Evolutionary conservation across 2,797 vertebrate genomes (phyloP).

Genomic region (Pachyuromys duprasi): DNA sequence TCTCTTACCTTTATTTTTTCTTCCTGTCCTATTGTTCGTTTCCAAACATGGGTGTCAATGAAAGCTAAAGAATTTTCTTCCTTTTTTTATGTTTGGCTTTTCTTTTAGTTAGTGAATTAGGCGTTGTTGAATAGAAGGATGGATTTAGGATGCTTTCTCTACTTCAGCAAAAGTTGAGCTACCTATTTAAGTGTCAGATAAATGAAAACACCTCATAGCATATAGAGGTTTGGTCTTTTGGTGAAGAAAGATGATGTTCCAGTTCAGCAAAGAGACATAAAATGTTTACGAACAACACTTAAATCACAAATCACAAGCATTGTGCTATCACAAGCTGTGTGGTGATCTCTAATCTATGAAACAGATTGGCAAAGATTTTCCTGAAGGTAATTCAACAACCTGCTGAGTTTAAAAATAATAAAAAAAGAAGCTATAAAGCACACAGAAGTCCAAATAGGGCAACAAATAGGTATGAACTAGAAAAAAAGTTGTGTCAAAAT

Average conservation of each 20-base stretch:
- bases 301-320: neutral
- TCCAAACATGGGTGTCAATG: neutral
- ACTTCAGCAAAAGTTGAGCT: slow-evolving; percentile 50
- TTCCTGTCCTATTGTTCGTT: slow-evolving; percentile 4
- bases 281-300: slow-evolving; percentile 51
- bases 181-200: slow-evolving; percentile 26
- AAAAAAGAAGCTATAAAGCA: slow-evolving; percentile 19
- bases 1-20: slow-evolving; percentile 10
- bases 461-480: slow-evolving; percentile 37
- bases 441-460: slow-evolving; percentile 7
- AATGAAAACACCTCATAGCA: slow-evolving; percentile 36
- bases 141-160: slow-evolving; percentile 21
- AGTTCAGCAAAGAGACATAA: slow-evolving; percentile 19
- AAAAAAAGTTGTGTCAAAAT: slow-evolving; percentile 57
- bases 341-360: slow-evolving; percentile 41
- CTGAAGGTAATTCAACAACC: slow-evolving; percentile 1
- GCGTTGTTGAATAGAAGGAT: slow-evolving; percentile 33
- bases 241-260: slow-evolving; percentile 25
- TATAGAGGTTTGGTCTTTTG: slow-evolving; percentile 44
- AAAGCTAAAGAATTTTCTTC: slow-evolving; percentile 15
- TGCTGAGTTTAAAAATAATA: slow-evolving; percentile 36
- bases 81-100: slow-evolving; percentile 20
- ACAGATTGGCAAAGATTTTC: neutral
- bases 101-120: slow-evolving; percentile 8
- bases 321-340: neutral